A percentile compares a stretch with the other conserved stretches of the same genome.
These are phyloP conservation scores for Nettapus auritus DNA, from an alignment of 2,113 vertebrate genomes.

Conservation along the genomic window DNA sequence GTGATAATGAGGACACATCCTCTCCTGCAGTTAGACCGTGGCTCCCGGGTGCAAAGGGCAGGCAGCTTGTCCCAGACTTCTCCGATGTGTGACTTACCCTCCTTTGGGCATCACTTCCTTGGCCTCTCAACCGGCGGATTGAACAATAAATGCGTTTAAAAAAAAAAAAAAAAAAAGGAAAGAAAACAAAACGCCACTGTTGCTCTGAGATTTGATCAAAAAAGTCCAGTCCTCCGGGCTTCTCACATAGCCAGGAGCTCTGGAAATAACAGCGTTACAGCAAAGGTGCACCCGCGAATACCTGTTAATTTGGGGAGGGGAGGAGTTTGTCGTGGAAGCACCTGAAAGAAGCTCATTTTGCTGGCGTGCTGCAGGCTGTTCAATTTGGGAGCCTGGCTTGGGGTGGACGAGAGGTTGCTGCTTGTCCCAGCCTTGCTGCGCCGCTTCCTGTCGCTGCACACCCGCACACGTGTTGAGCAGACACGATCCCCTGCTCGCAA, in stretches of 20 bases:
- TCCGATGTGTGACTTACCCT: not conserved
- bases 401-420: rapidly evolving
- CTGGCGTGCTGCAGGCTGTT: not conserved
- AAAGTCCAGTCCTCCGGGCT: not conserved
- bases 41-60: not conserved
- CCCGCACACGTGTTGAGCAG: constrained; percentile 27
- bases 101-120: not conserved
- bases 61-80: not conserved
- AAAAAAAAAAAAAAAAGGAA: not conserved
- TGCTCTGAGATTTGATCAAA: not conserved
- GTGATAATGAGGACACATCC: not conserved
- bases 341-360: not conserved
- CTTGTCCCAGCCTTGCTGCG: not conserved
- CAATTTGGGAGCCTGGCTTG: not conserved
- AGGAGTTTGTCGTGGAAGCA: not conserved
- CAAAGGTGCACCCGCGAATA: not conserved
- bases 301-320: not conserved
- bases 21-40: not conserved
- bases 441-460: not conserved
- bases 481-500: not conserved
- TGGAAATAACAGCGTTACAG: not conserved
- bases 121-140: not conserved
- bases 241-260: not conserved
- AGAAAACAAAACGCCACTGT: constrained; percentile 19
- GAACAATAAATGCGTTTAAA: constrained; percentile 39